Base-by-base conservation (phyloP, 2,888 invertebrate species). In the Thumatha senex region DNA sequence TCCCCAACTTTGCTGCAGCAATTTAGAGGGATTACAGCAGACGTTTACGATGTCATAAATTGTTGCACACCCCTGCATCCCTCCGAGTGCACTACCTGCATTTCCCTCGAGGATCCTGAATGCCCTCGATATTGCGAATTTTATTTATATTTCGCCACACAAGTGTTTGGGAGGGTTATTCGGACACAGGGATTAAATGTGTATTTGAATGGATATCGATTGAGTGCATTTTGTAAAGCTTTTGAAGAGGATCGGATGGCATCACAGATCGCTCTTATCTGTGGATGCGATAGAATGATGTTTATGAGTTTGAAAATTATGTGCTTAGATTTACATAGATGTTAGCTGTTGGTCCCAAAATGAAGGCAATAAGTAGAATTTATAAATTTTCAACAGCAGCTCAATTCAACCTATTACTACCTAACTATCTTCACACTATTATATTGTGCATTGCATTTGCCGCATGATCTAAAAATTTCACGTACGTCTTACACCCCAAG, bases 31-130 rank as follows among this genome's bases (percentile, higher is more conserved):
- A 79, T 80, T 76, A 77, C 67, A 36, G 54, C 48, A 49, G 74
- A 82, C 78, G 65, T 82, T 82, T 82, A 83, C 79, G 76, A 75
- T 53, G 75, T 74, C 56, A 79, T 82, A 83, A 80, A 82, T 83
- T 78, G 58, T 64, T 74, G 71, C 76, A 77, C 60, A 67, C 68
- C 70, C 51, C 49, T 46, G 49, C 46, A 39, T 30, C 40, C 48
- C 48, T 48, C 40, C 34, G 36, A 63, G 55, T 72, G 74, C 76
- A 77, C 75, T 77, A 77, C 76, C 71, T 77, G 76, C 75, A 78
- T 78, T 77, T 76, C 76, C 77, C 78, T 49, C 44, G 72, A 61
- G 73, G 36, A 15, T n/a, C 52, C 55, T 49, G 40, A 40, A 44
- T 50, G 31, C 58, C 63, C 57, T 58, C 9, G 31, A 45, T 45